Evolutionary conservation across 2,888 invertebrate species (phyloP).

Genomic region (Rugalucina vietnamica): DNA sequence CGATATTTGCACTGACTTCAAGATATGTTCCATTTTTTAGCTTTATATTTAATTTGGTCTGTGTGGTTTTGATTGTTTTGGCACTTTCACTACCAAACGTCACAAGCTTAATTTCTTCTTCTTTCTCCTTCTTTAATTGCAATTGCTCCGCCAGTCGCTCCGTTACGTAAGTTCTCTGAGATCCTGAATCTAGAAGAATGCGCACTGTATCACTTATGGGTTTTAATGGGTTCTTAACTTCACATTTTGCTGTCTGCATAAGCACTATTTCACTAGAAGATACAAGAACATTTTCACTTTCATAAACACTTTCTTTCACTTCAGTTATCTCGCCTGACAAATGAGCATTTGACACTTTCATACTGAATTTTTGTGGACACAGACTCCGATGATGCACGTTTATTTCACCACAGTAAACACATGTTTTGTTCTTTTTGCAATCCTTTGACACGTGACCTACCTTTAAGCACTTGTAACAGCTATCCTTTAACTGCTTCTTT

Average conservation of each 20-base stretch:
- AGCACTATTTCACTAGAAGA: conserved; percentile 30
- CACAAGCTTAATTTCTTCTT: background rate
- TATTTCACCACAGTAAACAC: background rate
- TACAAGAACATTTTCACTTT: conserved; percentile 27
- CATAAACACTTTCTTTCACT: background rate
- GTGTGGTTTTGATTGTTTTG: background rate
- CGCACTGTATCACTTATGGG: background rate
- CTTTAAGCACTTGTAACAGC: background rate
- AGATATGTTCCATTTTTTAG: conserved; percentile 7
- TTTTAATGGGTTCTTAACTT: conserved; percentile 12
- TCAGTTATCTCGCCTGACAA: background rate
- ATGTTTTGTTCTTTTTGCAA: background rate
- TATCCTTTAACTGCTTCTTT: background rate
- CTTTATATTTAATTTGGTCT: background rate
- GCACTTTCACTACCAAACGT: conserved; percentile 14
- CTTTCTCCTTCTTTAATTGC: background rate
- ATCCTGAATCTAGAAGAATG: conserved; percentile 29
- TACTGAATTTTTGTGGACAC: background rate
- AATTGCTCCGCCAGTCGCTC: background rate
- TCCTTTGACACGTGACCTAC: background rate
- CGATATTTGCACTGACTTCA: conserved; percentile 3
- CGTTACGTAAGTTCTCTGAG: conserved; percentile 27
- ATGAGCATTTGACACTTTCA: background rate
- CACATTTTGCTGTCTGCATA: conserved; percentile 23
- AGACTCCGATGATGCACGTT: background rate